A percentile compares a stretch with the other conserved stretches of the same genome.
Conservation (phyloP, 2,113 vertebrate species). For the Meleagris gallopavo region DNA sequence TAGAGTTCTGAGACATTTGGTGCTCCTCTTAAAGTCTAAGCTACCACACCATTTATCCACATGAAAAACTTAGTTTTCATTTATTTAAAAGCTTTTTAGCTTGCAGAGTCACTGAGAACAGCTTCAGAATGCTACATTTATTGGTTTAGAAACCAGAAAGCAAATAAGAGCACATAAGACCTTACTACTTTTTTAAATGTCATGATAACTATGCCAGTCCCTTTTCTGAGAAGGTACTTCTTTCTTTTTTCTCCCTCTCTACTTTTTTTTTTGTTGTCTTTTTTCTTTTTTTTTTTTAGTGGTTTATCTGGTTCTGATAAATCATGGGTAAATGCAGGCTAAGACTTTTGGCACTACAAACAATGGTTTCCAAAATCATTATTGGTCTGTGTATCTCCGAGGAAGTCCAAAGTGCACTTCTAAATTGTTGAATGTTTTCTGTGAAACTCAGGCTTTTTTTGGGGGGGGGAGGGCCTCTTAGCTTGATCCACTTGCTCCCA, state of each 20-base stretch:
- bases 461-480: neutral
- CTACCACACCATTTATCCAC: slow-evolving; percentile 42
- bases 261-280: neutral
- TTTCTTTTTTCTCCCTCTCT: neutral
- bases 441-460: neutral
- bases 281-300: neutral
- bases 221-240: slow-evolving; percentile 3
- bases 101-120: slow-evolving; percentile 28
- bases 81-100: slow-evolving; percentile 57
- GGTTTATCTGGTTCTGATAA: neutral
- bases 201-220: slow-evolving; percentile 11
- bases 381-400: neutral
- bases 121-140: slow-evolving; percentile 46
- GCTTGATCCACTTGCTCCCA: neutral
- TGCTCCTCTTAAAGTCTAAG: slow-evolving; percentile 30
- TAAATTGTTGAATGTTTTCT: neutral
- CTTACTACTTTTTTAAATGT: slow-evolving; percentile 69
- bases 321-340: neutral
- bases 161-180: slow-evolving; percentile 42
- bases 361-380: slow-evolving; percentile 12
- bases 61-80: slow-evolving; percentile 29
- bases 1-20: neutral
- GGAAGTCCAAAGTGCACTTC: neutral
- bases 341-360: neutral
- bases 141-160: slow-evolving; percentile 17